These are phyloP conservation scores for Scaptomyza tumidula DNA, from an alignment of 2,888 invertebrate species.

Conservation along the genomic window DNA sequence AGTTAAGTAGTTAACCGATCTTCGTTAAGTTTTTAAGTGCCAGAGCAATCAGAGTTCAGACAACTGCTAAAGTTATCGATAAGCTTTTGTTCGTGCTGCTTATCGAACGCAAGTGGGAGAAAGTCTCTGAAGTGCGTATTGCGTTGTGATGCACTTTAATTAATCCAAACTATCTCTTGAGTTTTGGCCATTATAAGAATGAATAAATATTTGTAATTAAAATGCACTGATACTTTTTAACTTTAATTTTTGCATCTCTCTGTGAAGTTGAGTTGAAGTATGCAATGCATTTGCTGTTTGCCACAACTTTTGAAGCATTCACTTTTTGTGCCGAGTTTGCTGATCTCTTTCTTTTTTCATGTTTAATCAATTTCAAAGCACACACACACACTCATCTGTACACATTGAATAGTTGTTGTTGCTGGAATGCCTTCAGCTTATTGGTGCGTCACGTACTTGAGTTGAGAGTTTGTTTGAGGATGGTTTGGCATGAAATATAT, in stretches of 20 bases:
- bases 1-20: no score
- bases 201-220: conserved; percentile 13
- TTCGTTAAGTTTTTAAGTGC: neutral
- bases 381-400: neutral
- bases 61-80: neutral
- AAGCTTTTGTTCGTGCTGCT: neutral
- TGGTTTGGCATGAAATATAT: conserved; percentile 12
- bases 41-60: neutral
- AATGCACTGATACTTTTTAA: conserved; percentile 4
- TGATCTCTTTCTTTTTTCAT: conserved; percentile 63
- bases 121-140: neutral
- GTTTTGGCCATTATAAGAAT: conserved; percentile 9
- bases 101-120: neutral
- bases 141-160: conserved; percentile 2
- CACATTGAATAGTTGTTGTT: conserved; percentile 33
- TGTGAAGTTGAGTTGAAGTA: conserved; percentile 19
- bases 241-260: conserved; percentile 5
- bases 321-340: conserved; percentile 51
- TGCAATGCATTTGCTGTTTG: conserved; percentile 36
- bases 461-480: conserved; percentile 32
- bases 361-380: conserved; percentile 60
- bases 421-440: conserved; percentile 32
- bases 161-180: neutral
- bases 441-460: conserved; percentile 66
- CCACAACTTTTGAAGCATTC: conserved; percentile 31